These are phyloP conservation scores for Agriotes lineatus DNA, from an alignment of 2,888 invertebrate genomes.

Conservation along the genomic window DNA sequence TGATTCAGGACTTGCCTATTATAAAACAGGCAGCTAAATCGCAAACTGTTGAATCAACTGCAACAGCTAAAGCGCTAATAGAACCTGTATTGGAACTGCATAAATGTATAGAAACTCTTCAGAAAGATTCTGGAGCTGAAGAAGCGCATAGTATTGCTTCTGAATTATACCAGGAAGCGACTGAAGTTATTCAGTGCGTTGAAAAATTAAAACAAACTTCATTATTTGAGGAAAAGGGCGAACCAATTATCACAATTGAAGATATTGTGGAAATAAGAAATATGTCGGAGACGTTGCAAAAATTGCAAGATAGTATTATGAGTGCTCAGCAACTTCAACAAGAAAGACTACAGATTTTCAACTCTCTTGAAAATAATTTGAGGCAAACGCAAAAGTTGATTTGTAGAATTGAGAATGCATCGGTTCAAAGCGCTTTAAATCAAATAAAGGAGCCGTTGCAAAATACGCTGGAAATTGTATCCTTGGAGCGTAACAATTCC, in stretches of 20 bases:
- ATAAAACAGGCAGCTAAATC: slow-evolving; percentile 47
- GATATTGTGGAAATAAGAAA: slow-evolving; percentile 57
- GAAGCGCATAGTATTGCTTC: slow-evolving; percentile 54
- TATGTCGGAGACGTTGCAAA: slow-evolving; percentile 55
- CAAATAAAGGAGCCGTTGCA: slow-evolving; percentile 55
- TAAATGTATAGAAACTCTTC: slow-evolving; percentile 55
- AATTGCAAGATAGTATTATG: slow-evolving; percentile 56
- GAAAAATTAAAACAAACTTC: slow-evolving; percentile 57
- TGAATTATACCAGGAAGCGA: slow-evolving; percentile 57
- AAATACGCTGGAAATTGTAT: slow-evolving; percentile 60
- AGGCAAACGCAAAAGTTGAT: slow-evolving; percentile 57
- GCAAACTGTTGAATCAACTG: slow-evolving; percentile 28
- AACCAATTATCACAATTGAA: slow-evolving; percentile 51
- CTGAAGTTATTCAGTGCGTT: slow-evolving; percentile 58
- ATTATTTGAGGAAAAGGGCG: slow-evolving; percentile 51
- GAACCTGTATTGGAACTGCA: slow-evolving; percentile 58
- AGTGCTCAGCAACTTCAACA: slow-evolving; percentile 54
- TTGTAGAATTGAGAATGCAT: slow-evolving; percentile 52
- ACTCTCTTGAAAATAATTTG: slow-evolving; percentile 53
- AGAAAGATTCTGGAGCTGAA: slow-evolving; percentile 55
- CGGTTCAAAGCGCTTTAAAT: slow-evolving; percentile 51
- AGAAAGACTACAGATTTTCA: slow-evolving; percentile 52
- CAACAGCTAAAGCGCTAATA: slow-evolving; percentile 47
- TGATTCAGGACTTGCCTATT: slow-evolving; percentile 57
- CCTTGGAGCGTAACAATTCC: slow-evolving; percentile 57